A percentile compares a stretch with the other conserved stretches of the same genome.
Conservation (phyloP, 2,888 invertebrate species). For the Clivina fossor region DNA sequence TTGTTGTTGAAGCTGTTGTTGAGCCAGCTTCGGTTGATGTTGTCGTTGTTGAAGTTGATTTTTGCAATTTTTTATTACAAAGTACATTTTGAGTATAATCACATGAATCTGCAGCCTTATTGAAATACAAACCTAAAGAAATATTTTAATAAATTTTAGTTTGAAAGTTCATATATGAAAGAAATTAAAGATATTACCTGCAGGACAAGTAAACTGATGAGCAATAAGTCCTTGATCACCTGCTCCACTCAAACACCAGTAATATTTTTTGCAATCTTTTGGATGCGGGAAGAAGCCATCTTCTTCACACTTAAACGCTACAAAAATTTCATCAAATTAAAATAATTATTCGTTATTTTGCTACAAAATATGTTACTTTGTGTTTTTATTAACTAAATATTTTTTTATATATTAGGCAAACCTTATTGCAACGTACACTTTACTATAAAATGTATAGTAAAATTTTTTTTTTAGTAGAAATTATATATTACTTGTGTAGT, state of each 20-base stretch:
- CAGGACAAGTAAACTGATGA: constrained; percentile 91
- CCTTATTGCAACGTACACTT: too few relatives aligned
- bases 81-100: constrained; percentile 88
- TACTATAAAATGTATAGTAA: too few relatives aligned
- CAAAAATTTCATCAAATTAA: constrained; percentile 38
- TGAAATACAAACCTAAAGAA: constrained; percentile 77
- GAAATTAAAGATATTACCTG: constrained; percentile 60
- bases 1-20: constrained; percentile 55
- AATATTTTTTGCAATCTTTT: constrained; percentile 90
- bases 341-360: constrained; percentile 3
- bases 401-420: too few relatives aligned
- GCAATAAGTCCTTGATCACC: constrained; percentile 88
- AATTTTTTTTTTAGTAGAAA: too few relatives aligned
- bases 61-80: constrained; percentile 67
- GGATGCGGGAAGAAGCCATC: constrained; percentile 93
- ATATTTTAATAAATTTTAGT: constrained; percentile 12
- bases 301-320: constrained; percentile 88
- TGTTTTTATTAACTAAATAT: too few relatives aligned
- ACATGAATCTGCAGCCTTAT: constrained; percentile 88
- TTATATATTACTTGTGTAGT: too few relatives aligned
- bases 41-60: constrained; percentile 54
- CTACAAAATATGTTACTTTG: neutral
- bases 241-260: constrained; percentile 90
- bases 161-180: neutral
- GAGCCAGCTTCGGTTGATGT: too few relatives aligned